Base-by-base conservation (phyloP, 2,797 vertebrate species). In the Spinus olivaceus region DNA sequence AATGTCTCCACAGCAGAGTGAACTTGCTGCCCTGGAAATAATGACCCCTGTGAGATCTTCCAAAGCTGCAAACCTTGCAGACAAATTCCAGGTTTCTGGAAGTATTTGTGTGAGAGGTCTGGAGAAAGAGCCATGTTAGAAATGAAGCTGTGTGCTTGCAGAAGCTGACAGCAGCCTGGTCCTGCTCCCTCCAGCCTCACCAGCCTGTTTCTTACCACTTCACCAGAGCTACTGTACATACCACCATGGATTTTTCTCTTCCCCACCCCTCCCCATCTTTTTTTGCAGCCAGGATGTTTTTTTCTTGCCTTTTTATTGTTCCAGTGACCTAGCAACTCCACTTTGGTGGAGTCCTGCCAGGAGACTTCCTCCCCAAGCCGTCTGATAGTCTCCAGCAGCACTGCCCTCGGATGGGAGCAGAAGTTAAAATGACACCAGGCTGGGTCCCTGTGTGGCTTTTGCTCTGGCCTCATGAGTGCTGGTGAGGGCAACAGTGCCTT, bases 271-370 rank as follows among this genome's bases (percentile, higher is more conserved):
- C 3, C 6, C 23, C 71, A 95, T 96, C 69, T 95, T 96, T 97
- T 97, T 97, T 97, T 88, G 66, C 97, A 97, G 97, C 97, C 97
- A 98, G 98, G 98, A 98, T 98, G 97, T 97, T 97, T 97, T 97
- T 98, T 97, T 97, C 98, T 97, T 98, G 97, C 96, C 96, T 95
- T 94, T 98, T 98, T 96, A 98, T 98, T 98, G 97, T 98, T 98
- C 97, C 95, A 82, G 95, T 97, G 97, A 98, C 96, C 97, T 97
- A 98, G 95, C 97, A 97, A 97, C 97, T 96, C 97, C 95, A 93
- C 97, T 96, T 94, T 91, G 94, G 95, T 97, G 98, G 98, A 98
- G 93, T 65, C 86, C 94, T 96, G 97, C 97, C 97, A 97, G 96
- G 94, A 80, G 85, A 96, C 97, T 98, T 98, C 98, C 98, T 97